A percentile compares a stretch with the other conserved stretches of the same genome.
phyloP scores from a whole-genome alignment of 1,140 invertebrate genomes.

The Drosophila mauritiana region DNA sequence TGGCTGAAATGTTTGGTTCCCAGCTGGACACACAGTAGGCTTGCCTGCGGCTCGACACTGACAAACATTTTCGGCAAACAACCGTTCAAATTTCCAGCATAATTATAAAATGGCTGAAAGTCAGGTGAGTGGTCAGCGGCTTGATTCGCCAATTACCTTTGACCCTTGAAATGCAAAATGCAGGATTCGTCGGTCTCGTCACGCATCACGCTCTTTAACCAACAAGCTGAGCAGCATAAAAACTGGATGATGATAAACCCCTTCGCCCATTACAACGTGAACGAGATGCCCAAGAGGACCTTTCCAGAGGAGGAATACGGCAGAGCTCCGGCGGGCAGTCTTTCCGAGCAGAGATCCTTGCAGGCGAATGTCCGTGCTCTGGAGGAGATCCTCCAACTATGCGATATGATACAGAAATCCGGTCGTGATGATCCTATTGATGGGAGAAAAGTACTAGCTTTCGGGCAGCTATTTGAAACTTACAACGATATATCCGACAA shows the following conservation, averaged over 20 bases:
- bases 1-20: background rate
- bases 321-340: conserved; percentile 48
- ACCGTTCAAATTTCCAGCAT: background rate
- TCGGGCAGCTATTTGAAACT: conserved; percentile 53
- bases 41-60: background rate
- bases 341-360: conserved; percentile 47
- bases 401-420: conserved; percentile 33
- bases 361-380: conserved; percentile 46
- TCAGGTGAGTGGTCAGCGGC: background rate
- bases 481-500: conserved; percentile 70
- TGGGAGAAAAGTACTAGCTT: conserved; percentile 10
- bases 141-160: background rate
- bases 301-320: conserved; percentile 51
- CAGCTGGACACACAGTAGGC: background rate
- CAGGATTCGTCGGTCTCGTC: conserved; percentile 58
- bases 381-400: conserved; percentile 65
- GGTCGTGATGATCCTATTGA: background rate
- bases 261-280: conserved; percentile 56
- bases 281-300: conserved; percentile 51
- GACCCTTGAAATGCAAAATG: background rate
- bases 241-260: conserved; percentile 68
- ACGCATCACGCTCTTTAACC: conserved; percentile 56
- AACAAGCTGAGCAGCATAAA: conserved; percentile 53
- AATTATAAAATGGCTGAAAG: conserved; percentile 23
- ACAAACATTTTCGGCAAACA: conserved; percentile 5